These are phyloP conservation scores for Tenodera sinensis DNA, from an alignment of 2,888 invertebrate genomes.

Conservation along the genomic window DNA sequence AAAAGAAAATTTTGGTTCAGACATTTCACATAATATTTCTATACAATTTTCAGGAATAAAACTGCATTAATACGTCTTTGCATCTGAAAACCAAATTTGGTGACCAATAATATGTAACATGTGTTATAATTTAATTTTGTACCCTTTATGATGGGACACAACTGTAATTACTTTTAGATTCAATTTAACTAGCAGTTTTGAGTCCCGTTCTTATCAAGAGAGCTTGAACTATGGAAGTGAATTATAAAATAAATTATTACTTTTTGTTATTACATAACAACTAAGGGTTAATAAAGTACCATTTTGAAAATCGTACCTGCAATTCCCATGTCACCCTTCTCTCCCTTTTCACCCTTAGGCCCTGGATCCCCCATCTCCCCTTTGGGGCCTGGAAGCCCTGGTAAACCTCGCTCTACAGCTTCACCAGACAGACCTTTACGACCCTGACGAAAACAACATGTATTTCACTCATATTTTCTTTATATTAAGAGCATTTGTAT, in stretches of 20 bases:
- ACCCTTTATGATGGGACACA: background rate
- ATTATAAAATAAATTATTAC: background rate
- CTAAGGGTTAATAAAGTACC: background rate
- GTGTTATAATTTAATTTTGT: background rate
- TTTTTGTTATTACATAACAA: background rate
- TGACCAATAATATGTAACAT: background rate
- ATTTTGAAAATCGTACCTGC: slow-evolving; percentile 43
- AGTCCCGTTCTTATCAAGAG: background rate
- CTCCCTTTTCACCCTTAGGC: slow-evolving; percentile 46
- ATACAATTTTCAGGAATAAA: background rate
- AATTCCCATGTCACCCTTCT: slow-evolving; percentile 51
- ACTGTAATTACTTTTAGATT: background rate
- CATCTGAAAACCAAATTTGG: background rate
- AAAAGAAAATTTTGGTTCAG: background rate
- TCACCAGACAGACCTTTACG: slow-evolving; percentile 52
- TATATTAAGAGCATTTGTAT: background rate
- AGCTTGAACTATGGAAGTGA: slow-evolving; percentile 18
- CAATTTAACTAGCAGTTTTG: background rate
- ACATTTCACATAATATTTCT: background rate
- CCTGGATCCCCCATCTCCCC: slow-evolving; percentile 57
- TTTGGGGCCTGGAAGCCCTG: slow-evolving; percentile 60
- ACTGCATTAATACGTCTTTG: background rate
- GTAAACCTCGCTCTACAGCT: slow-evolving; percentile 60
- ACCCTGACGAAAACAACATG: slow-evolving; percentile 42
- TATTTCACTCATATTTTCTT: background rate